Base-by-base conservation (phyloP, 2,113 vertebrate species). In the Leucopsar rothschildi region DNA sequence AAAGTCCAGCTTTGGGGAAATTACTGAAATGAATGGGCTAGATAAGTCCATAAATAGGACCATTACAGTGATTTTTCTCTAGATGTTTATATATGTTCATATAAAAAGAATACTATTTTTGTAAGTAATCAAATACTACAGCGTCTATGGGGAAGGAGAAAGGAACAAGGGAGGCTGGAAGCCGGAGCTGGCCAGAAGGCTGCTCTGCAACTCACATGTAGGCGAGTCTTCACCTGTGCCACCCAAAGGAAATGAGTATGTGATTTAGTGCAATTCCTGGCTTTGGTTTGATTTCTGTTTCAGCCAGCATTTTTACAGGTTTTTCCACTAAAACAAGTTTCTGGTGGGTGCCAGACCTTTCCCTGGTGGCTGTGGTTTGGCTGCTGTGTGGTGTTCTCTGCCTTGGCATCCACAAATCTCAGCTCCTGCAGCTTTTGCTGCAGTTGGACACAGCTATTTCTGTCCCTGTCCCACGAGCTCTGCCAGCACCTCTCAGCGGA, bases 161-260 rank as follows among this genome's bases (percentile, higher is more conserved):
- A n/a, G 45, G 68, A 45, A 22, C 16, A 25, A 16, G 33, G 42
- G 55, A 50, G n/a, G 16, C 6, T 90, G 70, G 35, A 61, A 64
- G 11, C 0, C 3, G 55, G 29, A 76, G 16, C 13, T 23, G 18
- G 45, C 35, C 60, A 28, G 11, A 0, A 0, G 44, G 28, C 24
- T 71, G 42, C 70, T 93, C 39, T 44, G 53, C 18, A 4, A 5
- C 52, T 84, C 24, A 56, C 37, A 31, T 27, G 22, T 63, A 35
- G 31, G 35, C 0, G 2, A 71, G 19, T 47, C 63, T 23, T 53
- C 0, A 1, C 31, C 40, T 84, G 75, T 64, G 33, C 24, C 31
- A 64, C 47, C 4, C 47, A 28, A 84, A 31, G 29, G 17, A 75
- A 75, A 40, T 8, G 29, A 63, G 11, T 4, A 72, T 0, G 1